Percentiles rank a stretch among this genome's conserved stretches.
Evolutionary conservation across 2,888 invertebrate genomes (phyloP).

Genomic region (Cheilosia pagana): DNA sequence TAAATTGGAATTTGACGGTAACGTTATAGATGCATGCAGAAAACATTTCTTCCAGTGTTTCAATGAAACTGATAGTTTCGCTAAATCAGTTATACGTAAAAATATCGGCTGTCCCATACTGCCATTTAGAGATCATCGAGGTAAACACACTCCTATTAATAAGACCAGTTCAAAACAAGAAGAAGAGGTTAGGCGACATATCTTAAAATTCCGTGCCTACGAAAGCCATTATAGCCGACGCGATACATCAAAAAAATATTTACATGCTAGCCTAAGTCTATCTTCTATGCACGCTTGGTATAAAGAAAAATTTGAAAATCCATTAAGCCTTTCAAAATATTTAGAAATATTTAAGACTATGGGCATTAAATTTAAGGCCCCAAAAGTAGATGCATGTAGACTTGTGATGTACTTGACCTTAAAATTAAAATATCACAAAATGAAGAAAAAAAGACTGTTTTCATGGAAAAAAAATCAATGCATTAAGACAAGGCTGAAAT

Average conservation of each 20-base stretch:
- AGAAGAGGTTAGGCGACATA: too few relatives aligned
- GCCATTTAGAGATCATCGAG: constrained; percentile 1
- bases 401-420: not conserved
- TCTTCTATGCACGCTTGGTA: too few relatives aligned
- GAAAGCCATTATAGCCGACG: too few relatives aligned
- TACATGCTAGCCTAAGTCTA: too few relatives aligned
- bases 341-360: too few relatives aligned
- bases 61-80: constrained; percentile 2
- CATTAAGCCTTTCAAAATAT: too few relatives aligned
- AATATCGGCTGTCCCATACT: not conserved
- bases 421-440: not conserved
- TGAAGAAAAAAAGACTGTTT: not conserved
- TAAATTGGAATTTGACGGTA: not conserved
- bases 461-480: not conserved
- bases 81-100: constrained; percentile 6
- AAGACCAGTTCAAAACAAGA: too few relatives aligned
- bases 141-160: not conserved
- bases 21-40: constrained; percentile 1
- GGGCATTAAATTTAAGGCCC: constrained; percentile 8
- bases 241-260: too few relatives aligned
- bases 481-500: not conserved
- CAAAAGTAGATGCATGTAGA: not conserved
- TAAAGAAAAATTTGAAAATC: too few relatives aligned
- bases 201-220: too few relatives aligned
- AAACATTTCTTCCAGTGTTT: constrained; percentile 14